Conservation (phyloP, 2,888 invertebrate species). For the Diachrysia chrysitis region DNA sequence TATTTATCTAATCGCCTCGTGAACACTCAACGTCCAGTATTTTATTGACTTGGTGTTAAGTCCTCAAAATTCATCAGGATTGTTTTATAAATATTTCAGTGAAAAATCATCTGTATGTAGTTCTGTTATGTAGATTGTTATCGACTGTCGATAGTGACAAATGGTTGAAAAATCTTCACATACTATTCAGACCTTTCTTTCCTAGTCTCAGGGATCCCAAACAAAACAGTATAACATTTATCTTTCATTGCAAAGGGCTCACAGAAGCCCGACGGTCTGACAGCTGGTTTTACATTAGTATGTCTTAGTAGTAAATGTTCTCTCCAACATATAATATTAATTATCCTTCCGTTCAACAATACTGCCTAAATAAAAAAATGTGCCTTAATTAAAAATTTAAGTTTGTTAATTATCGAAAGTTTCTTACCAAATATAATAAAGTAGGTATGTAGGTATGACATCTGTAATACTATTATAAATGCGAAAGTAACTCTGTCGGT, state of each 20-base stretch:
- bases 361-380: no score
- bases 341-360: no score
- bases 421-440: neutral
- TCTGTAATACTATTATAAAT: no score
- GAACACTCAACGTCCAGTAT: constrained; percentile 3
- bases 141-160: neutral
- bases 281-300: neutral
- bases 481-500: no score
- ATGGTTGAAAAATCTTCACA: neutral
- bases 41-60: constrained; percentile 8
- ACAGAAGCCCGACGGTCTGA: neutral
- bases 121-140: neutral
- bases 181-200: neutral
- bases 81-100: neutral
- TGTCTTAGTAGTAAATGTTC: neutral
- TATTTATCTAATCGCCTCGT: constrained; percentile 32
- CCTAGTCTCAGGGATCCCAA: neutral
- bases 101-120: neutral
- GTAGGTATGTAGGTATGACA: no score
- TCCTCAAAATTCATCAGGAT: constrained; percentile 7
- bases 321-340: no score
- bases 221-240: neutral
- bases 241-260: neutral
- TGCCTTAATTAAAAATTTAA: no score
- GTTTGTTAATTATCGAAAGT: no score